Percentiles rank a stretch among this genome's conserved stretches.
phyloP scores from a whole-genome alignment of 2,113 vertebrate species.

The Ochotona princeps region DNA sequence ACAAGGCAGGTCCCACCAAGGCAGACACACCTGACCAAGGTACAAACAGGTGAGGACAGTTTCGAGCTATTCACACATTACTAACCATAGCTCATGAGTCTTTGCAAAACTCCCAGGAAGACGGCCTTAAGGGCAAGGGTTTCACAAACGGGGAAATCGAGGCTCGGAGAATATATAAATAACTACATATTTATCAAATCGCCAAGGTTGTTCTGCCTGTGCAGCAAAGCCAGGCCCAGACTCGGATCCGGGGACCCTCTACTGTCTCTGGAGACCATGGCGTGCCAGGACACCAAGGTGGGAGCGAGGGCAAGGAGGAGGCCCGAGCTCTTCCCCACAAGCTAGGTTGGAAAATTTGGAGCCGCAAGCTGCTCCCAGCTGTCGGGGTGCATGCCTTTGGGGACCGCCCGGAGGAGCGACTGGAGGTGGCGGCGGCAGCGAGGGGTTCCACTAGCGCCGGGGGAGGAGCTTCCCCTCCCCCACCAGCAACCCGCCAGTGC shows the following conservation, averaged over 20 bases:
- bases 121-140: background rate
- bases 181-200: background rate
- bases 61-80: too few relatives aligned
- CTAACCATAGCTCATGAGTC: background rate
- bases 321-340: background rate
- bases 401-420: background rate
- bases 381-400: rapidly evolving
- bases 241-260: background rate
- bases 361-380: background rate
- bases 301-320: background rate
- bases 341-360: too few relatives aligned
- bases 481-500: background rate
- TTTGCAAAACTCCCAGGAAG: background rate
- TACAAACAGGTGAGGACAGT: background rate
- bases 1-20: background rate
- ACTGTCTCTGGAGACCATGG: background rate
- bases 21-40: background rate
- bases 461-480: background rate
- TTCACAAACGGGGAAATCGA: conserved; percentile 28
- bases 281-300: background rate
- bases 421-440: too few relatives aligned
- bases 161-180: background rate
- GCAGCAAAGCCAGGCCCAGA: background rate
- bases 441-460: background rate
- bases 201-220: background rate